Percentiles rank a stretch among this genome's conserved stretches.
Evolutionary conservation across 2,113 vertebrate species (phyloP).

Genomic region (Zosterops pallidus): DNA sequence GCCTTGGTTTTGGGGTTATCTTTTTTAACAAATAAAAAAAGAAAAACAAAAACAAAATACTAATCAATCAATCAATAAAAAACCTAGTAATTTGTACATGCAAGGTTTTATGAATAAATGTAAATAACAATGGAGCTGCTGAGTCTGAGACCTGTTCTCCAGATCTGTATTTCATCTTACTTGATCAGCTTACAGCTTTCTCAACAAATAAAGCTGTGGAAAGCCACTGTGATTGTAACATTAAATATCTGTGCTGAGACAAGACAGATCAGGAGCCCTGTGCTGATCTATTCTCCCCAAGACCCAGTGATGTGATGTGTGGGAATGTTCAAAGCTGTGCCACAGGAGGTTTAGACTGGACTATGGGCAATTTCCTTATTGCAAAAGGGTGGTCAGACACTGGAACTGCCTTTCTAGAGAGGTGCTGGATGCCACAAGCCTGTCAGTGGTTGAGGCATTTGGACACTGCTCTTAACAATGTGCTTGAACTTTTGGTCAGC

Average conservation of each 20-base stretch:
- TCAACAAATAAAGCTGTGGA: neutral
- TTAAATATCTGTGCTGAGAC: neutral
- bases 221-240: neutral
- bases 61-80: neutral
- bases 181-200: neutral
- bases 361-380: neutral
- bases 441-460: neutral
- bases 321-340: neutral
- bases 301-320: neutral
- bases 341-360: neutral
- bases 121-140: neutral
- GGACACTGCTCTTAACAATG: neutral
- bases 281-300: neutral
- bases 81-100: neutral
- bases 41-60: rapidly evolving
- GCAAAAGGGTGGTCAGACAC: neutral
- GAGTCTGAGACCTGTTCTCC: neutral
- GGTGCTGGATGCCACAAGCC: neutral
- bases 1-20: neutral
- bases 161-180: neutral
- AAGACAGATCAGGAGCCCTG: neutral
- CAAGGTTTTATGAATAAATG: neutral
- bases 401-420: neutral
- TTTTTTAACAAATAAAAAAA: neutral
- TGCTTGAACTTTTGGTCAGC: neutral